Evolutionary conservation across 2,113 vertebrate species (phyloP), one percentile per base, ranked within the genome.

Genomic region (Brienomyrus brachyistius): DNA sequence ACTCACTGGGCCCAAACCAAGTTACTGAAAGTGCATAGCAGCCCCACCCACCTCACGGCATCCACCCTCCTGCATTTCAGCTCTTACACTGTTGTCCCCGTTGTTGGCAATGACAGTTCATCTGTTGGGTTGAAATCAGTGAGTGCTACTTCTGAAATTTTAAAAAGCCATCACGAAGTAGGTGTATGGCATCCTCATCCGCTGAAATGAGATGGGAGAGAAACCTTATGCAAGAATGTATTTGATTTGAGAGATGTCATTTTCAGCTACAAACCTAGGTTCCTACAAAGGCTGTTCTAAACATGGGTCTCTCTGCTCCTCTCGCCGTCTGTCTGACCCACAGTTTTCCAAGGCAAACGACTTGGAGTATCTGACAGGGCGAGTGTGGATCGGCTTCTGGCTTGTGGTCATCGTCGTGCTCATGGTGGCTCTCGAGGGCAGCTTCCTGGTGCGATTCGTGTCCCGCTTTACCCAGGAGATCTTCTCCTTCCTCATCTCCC

Each of bases 391-490:
- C 0, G 98, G 98, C 31, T 96, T 98, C 90, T 99, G 98, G 98
- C 97, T 99, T 86, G 94, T 99, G 88, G 59, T 98, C 74, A 97
- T 99, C 11, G 98, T 97, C 66, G 90, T 98, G 87, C 85, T 98
- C 91, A 97, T 95, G 80, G 98, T 99, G 94, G 98, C 98, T 21
- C 96, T 98, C 0, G 98, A 99, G 91, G 98, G 98, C 88, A 99
- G 98, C 94, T 99, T 99, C 95, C 94, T 99, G 92, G 98, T 99
- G 90, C 98, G 98, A 87, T 99, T 98, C 0, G 97, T 99, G 59
- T 99, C 98, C 21, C 97, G 97, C 85, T 99, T 99, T 94, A 99
- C 98, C 45, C 98, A 99, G 93, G 98, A 99, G 95, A 98, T 99
- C 94, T 99, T 99, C 35, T 97, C 98, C 90, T 97, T 98, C 93